phyloP scores from a whole-genome alignment of 2,888 invertebrate species.

The Coecobrya sp. region DNA sequence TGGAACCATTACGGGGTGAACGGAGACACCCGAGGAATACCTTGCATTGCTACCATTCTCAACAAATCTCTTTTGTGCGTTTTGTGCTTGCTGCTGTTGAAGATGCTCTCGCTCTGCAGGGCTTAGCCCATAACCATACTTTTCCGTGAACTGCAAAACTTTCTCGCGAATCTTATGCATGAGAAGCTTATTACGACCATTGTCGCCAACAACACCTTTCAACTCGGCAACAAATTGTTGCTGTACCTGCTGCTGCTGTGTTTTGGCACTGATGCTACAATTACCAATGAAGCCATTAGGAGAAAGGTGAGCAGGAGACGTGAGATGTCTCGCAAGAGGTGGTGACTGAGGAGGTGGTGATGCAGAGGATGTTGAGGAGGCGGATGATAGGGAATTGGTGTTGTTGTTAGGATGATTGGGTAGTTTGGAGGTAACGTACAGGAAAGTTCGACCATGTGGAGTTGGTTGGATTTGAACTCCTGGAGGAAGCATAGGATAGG shows the following conservation, averaged over 20 bases:
- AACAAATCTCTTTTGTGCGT: conserved; percentile 57
- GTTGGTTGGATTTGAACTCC: conserved; percentile 86
- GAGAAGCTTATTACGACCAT: conserved; percentile 66
- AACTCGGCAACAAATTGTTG: conserved; percentile 70
- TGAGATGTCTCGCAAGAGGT: conserved; percentile 63
- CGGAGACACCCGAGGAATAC: conserved; percentile 61
- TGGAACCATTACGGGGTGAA: conserved; percentile 67
- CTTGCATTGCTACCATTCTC: conserved; percentile 45
- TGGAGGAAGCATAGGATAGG: conserved; percentile 86
- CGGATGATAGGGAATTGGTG: neutral
- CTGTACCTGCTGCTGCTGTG: conserved; percentile 74
- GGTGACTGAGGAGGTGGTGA: conserved; percentile 63
- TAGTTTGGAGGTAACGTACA: conserved; percentile 86
- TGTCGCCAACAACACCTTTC: neutral
- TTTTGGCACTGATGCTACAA: conserved; percentile 27
- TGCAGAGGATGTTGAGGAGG: conserved; percentile 63
- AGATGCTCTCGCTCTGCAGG: conserved; percentile 36
- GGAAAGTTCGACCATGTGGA: conserved; percentile 86
- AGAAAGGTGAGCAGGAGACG: conserved; percentile 18
- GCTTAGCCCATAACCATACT: conserved; percentile 85
- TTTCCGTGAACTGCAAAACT: conserved; percentile 86
- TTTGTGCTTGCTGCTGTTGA: conserved; percentile 52
- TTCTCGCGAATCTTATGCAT: conserved; percentile 82
- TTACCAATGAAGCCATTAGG: conserved; percentile 46
- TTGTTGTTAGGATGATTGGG: conserved; percentile 73